Base-by-base conservation (phyloP, 2,113 vertebrate species). In the Colius striatus region DNA sequence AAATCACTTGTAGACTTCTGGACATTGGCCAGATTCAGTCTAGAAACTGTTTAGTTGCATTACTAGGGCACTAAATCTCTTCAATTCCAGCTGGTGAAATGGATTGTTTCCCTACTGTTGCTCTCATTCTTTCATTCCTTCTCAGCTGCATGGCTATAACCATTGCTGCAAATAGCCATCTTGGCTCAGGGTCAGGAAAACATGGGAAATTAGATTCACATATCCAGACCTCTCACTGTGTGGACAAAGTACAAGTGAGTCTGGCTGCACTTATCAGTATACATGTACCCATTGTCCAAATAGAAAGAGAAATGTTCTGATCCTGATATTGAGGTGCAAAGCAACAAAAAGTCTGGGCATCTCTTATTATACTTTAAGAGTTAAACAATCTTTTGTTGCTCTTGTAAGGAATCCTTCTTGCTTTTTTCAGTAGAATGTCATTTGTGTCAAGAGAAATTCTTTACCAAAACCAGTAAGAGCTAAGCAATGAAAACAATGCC, bases 41-140 rank as follows among this genome's bases (percentile, higher is more conserved):
- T 23, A 87, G 73, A 82, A 87, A 81, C 51, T 87, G 73, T 32
- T 94, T 63, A 74, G 38, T 18, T 95, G 53, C 20, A 63, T 92
- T 91, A 84, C 36, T 1, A 5, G 15, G 20, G 9, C 48, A 84
- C 16, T 89, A 38, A 55, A 91, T 84, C 43, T 87, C 32, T 29
- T 43, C 38, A 75, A 0, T 63, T 87, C 32, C 65, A 84, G 11
- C 25, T 66, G n/a, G 18, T 36, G 10, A 89, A 92, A 92, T 27
- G 10, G 57, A 91, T 94, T 78, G 10, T 81, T 96, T 89, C 73
- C 45, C 25, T 67, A 5, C 34, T 67, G 13, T 50, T 55, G 17
- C 22, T 78, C 41, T 89, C 61, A 67, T 25, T 13, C 43, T 87
- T 78, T 68, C 67, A 47, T 57, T 84, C 26, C 16, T 74, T 81